These are phyloP conservation scores for Nothura maculosa DNA, from an alignment of 2,797 vertebrate species.

Conservation along the genomic window DNA sequence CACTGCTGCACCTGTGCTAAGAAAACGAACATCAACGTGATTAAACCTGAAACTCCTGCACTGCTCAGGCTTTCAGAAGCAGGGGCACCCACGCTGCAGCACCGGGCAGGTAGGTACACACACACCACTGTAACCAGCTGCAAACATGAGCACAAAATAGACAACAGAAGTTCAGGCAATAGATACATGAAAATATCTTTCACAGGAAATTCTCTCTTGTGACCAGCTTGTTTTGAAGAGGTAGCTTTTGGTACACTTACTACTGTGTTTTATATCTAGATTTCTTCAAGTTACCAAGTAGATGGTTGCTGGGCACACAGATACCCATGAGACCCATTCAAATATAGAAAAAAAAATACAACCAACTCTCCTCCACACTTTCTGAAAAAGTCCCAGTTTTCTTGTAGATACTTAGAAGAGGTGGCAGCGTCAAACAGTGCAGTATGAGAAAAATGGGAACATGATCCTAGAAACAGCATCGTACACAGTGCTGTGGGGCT, in stretches of 20 bases:
- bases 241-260: neutral
- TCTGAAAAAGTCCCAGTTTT: neutral
- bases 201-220: neutral
- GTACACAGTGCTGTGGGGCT: neutral
- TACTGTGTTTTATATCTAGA: accelerated
- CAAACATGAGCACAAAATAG: neutral
- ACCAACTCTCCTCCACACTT: neutral
- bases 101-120: neutral
- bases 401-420: neutral
- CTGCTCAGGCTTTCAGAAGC: accelerated
- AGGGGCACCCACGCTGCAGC: neutral
- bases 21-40: constrained; percentile 94
- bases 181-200: neutral
- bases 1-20: constrained; percentile 99
- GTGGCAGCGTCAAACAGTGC: neutral
- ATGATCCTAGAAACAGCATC: neutral
- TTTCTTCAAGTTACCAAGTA: neutral
- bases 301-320: neutral
- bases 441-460: neutral
- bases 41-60: constrained; percentile 87
- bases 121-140: neutral
- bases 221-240: neutral
- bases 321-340: neutral
- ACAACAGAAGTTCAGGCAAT: neutral
- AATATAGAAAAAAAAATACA: neutral